Evolutionary conservation across 2,113 vertebrate genomes (phyloP).

Genomic region (Coryphaenoides rupestris): DNA sequence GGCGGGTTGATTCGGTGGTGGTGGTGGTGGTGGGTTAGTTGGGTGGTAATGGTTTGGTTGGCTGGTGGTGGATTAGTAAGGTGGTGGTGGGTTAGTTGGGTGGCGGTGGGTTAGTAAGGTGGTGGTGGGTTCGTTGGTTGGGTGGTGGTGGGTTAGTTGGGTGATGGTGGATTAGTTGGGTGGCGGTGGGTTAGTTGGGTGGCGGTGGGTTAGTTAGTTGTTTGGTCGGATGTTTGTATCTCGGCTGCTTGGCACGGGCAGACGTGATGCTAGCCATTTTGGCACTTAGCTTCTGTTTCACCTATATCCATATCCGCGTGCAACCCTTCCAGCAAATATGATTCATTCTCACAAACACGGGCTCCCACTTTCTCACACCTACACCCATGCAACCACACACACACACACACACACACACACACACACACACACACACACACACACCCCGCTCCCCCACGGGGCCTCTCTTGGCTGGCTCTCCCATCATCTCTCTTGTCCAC

Average conservation of each 20-base stretch:
- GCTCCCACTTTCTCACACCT: neutral
- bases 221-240: neutral
- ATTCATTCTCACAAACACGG: neutral
- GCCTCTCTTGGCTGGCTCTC: conserved; percentile 49
- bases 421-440: conserved; percentile 14
- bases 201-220: too few species aligned
- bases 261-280: neutral
- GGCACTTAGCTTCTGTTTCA: conserved; percentile 21
- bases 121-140: too few species aligned
- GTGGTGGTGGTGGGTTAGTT: too few species aligned
- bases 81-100: too few species aligned
- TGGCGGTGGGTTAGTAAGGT: too few species aligned
- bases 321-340: conserved; percentile 18
- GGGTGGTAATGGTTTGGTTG: too few species aligned
- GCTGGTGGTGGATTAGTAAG: too few species aligned
- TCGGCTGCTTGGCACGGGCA: neutral
- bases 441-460: conserved; percentile 1
- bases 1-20: too few species aligned
- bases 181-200: too few species aligned
- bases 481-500: conserved; percentile 59
- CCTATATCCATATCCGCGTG: conserved; percentile 8
- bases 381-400: neutral
- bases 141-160: too few species aligned
- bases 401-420: conserved; percentile 7
- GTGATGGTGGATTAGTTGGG: too few species aligned